phyloP scores from a whole-genome alignment of 2,888 invertebrate species.

The Drosophila prolongata region DNA sequence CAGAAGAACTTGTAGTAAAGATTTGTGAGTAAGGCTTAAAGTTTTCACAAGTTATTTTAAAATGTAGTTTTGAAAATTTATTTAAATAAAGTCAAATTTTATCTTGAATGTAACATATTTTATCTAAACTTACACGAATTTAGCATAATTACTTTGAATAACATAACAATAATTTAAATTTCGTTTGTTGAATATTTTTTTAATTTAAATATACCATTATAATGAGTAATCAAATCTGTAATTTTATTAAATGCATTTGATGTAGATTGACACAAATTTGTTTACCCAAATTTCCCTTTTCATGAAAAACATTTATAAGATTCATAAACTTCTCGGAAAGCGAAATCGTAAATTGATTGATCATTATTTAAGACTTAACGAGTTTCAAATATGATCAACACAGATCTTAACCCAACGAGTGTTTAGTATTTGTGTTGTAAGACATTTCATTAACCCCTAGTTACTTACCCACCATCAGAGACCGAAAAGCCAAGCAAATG shows the following conservation, averaged over 20 bases:
- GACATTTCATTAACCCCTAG: conserved; percentile 64
- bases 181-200: no score
- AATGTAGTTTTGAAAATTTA: no score
- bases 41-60: no score
- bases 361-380: conserved; percentile 36
- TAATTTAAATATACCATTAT: no score
- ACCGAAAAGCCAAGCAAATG: conserved; percentile 54
- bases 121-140: no score
- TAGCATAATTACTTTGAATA: no score
- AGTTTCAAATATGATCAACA: conserved; percentile 39
- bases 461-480: conserved; percentile 49
- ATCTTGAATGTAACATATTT: no score
- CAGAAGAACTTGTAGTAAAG: no score
- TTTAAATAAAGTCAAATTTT: no score
- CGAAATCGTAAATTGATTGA: conserved; percentile 33
- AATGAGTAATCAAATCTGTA: neutral
- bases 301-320: conserved; percentile 10
- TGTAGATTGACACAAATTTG: conserved; percentile 20
- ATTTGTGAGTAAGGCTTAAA: no score
- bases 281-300: conserved; percentile 21
- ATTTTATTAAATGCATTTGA: neutral
- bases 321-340: conserved; percentile 1
- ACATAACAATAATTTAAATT: no score
- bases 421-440: conserved; percentile 53
- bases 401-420: conserved; percentile 37